These are phyloP conservation scores for Penaeus monodon DNA, from an alignment of 2,888 invertebrate genomes.

Conservation along the genomic window DNA sequence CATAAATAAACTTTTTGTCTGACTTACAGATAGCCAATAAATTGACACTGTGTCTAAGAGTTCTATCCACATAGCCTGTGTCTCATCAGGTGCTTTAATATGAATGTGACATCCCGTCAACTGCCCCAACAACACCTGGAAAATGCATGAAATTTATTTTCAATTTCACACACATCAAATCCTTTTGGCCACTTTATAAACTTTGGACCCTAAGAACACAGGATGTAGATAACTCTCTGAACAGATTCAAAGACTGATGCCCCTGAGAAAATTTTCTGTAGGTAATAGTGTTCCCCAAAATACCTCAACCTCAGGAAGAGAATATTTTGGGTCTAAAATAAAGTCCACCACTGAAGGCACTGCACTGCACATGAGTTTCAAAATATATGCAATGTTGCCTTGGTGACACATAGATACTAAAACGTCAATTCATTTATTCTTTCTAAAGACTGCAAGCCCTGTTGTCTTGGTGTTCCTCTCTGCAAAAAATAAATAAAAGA, in stretches of 20 bases:
- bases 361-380: too few species aligned
- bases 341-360: too few species aligned
- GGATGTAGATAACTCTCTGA: background rate
- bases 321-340: too few species aligned
- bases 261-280: too few species aligned
- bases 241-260: background rate
- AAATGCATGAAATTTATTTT: background rate
- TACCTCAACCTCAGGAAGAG: too few species aligned
- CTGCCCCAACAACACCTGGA: slow-evolving; percentile 13
- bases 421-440: too few species aligned
- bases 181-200: background rate
- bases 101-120: background rate
- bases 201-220: background rate
- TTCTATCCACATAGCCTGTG: slow-evolving; percentile 9
- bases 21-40: slow-evolving; percentile 2
- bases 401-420: too few species aligned
- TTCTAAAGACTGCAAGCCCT: too few species aligned
- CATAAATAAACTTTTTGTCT: background rate
- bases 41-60: background rate
- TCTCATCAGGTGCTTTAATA: background rate
- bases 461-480: too few species aligned
- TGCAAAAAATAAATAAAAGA: too few species aligned
- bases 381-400: too few species aligned
- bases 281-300: too few species aligned
- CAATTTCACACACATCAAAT: background rate